A percentile compares a stretch with the other conserved stretches of the same genome.
Evolutionary conservation across 2,113 vertebrate genomes (phyloP).

Genomic region (Phasianus colchicus): DNA sequence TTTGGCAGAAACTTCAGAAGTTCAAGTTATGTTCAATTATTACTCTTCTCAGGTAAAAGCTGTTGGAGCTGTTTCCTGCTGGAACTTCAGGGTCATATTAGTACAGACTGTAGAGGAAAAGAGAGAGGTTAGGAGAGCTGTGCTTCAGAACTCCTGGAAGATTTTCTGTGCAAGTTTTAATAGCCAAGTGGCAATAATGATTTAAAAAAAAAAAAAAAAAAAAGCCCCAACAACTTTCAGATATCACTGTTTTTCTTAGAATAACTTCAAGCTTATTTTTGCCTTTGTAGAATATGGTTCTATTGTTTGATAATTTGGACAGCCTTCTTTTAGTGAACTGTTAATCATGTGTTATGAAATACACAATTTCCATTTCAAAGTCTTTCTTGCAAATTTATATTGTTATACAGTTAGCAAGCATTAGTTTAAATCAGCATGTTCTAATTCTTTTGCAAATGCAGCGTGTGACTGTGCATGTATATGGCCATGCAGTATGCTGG

Average conservation of each 20-base stretch:
- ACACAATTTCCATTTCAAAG: not conserved
- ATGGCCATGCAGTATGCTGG: too few species aligned
- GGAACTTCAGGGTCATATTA: not conserved
- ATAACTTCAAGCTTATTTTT: not conserved
- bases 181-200: not conserved
- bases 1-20: not conserved
- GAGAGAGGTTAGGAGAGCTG: not conserved
- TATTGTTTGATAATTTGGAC: not conserved
- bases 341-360: not conserved
- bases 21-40: not conserved
- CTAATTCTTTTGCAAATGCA: not conserved
- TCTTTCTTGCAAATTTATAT: not conserved
- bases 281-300: not conserved
- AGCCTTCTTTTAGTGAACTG: not conserved
- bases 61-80: not conserved
- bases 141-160: not conserved
- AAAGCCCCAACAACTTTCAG: not conserved
- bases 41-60: not conserved
- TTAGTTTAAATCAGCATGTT: not conserved
- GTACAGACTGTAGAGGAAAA: not conserved
- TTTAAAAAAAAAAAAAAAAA: not conserved
- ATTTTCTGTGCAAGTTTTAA: not conserved
- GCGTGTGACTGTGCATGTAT: rapidly evolving
- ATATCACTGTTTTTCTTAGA: not conserved
- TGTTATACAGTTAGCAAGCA: not conserved